Percentiles rank a stretch among this genome's conserved stretches.
These are phyloP conservation scores for Hiodon alosoides DNA, from an alignment of 2,113 vertebrate species.

Conservation along the genomic window DNA sequence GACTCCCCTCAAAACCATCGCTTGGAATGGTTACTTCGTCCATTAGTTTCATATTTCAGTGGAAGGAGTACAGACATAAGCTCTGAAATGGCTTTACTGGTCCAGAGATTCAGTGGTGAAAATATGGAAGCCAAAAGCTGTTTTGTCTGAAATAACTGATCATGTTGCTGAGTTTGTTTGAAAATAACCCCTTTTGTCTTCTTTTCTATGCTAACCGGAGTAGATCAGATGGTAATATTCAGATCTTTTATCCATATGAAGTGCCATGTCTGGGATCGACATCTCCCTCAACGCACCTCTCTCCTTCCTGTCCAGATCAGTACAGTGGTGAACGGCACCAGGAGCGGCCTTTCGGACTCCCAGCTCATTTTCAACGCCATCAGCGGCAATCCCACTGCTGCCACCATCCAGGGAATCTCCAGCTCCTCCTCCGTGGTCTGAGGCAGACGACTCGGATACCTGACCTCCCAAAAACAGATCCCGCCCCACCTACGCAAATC, in stretches of 20 bases:
- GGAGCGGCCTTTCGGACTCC: constrained; percentile 77
- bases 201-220: constrained; percentile 58
- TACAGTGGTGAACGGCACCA: constrained; percentile 68
- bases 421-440: constrained; percentile 77
- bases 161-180: neutral
- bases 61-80: too few relatives aligned
- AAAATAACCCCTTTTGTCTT: neutral
- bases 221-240: constrained; percentile 91
- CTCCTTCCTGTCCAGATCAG: constrained; percentile 68
- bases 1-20: neutral
- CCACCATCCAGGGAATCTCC: constrained; percentile 73
- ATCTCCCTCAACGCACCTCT: constrained; percentile 22
- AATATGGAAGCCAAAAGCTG: too few relatives aligned
- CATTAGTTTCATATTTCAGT: too few relatives aligned
- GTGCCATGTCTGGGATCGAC: neutral
- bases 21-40: neutral
- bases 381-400: constrained; percentile 82
- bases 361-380: constrained; percentile 94
- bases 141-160: too few relatives aligned
- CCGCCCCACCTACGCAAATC: neutral
- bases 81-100: too few relatives aligned
- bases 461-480: constrained; percentile 1
- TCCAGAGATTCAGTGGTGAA: too few relatives aligned
- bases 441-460: constrained; percentile 33
- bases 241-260: constrained; percentile 14